Base-by-base conservation (phyloP, 2,888 invertebrate species). In the Margaritifera margaritifera region DNA sequence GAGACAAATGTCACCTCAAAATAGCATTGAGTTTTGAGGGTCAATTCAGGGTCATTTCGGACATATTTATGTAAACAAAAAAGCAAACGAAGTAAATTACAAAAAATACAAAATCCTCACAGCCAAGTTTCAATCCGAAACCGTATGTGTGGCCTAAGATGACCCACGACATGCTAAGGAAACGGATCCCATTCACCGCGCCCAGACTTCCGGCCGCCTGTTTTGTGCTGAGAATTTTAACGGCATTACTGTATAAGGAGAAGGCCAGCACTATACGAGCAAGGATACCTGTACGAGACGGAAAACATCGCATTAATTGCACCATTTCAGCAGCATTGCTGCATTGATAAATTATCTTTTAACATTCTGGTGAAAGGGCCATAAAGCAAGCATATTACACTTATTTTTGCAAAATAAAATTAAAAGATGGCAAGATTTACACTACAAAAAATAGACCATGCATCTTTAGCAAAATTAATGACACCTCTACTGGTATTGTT, bases 111-210 rank as follows among this genome's bases (percentile, higher is more conserved):
- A 52, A 27, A 53, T 1, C 18, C 65, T 53, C 62, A 73, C 73
- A 69, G 18, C 53, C 27, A 19, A 31, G 19, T 6, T 20, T 5
- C 4, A 67, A 5, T 19, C 71, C 66, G 55, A 82, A 74, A 1
- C 74, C 66, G 62, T 72, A 83, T 5, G 79, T 74, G 62, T 87
- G 86, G 19, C 86, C 86, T 20, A 87, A 79, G 6, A 87, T 82
- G 20, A 87, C 85, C 87, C 87, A 87, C 19, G 80, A 78, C 85
- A 87, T 84, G 67, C 83, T 83, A 52, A 87, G 60, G 65, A 86
- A 92, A 75, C 94, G 92, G 54, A 95, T 91, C 8, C 94, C 93
- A 79, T 95, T 93, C 71, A 95, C 92, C 83, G 94, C 93, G 53
- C 92, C 91, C 78, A 95, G 68, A 19, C 77, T 77, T 18, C 79